These are phyloP conservation scores for Notechis scutatus DNA, from an alignment of 2,113 vertebrate species.

Conservation along the genomic window DNA sequence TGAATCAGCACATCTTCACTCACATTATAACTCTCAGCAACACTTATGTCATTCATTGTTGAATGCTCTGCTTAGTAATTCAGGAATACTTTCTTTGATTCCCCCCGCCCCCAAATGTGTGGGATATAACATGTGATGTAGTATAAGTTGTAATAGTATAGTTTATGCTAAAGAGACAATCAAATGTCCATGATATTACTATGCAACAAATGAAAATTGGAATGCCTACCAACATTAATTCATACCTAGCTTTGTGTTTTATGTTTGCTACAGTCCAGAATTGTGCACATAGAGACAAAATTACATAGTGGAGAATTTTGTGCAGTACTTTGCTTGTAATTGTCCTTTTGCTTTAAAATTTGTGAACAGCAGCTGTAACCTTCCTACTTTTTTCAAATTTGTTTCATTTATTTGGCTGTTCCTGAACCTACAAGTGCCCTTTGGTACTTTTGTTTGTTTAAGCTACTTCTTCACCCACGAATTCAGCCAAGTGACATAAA, in stretches of 20 bases:
- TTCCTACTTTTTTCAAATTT: background rate
- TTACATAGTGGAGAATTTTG: background rate
- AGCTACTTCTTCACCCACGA: conserved; percentile 49
- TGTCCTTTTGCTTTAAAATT: conserved; percentile 10
- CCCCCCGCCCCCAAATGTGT: background rate
- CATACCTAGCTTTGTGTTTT: background rate
- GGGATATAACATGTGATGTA: background rate
- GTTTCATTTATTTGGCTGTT: background rate
- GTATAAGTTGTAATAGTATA: conserved; percentile 1
- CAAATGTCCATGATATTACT: conserved; percentile 21
- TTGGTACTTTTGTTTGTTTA: conserved; percentile 37
- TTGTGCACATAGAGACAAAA: background rate
- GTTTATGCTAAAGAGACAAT: conserved; percentile 19
- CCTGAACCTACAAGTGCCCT: background rate
- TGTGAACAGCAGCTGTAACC: too few species aligned
- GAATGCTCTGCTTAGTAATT: background rate
- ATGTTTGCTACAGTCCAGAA: background rate
- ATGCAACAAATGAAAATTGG: conserved; percentile 27
- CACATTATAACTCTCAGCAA: conserved; percentile 7
- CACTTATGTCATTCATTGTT: background rate
- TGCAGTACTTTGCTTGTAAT: background rate
- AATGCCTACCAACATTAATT: conserved; percentile 28
- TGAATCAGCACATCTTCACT: conserved; percentile 8
- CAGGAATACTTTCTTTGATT: conserved; percentile 6
- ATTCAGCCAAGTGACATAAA: conserved; percentile 42